phyloP scores from a whole-genome alignment of 2,797 vertebrate genomes.

The Octomys mimax region DNA sequence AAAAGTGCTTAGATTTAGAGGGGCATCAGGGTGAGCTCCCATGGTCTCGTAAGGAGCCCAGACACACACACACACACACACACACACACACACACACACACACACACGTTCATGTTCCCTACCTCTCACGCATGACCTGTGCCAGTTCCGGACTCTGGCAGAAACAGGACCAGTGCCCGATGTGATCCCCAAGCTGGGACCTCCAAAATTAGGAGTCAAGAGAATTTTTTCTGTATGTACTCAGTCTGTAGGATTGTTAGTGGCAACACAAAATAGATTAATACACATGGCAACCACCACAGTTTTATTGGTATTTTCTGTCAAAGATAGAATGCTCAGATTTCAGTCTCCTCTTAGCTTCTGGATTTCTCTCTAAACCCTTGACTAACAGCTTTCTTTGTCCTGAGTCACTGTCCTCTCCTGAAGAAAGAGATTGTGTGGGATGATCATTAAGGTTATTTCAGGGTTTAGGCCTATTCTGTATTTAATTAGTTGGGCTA shows the following conservation, averaged over 20 bases:
- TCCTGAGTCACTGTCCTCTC: not conserved
- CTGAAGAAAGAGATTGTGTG: not conserved
- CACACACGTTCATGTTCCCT: not conserved
- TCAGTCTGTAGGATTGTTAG: not conserved
- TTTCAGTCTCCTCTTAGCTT: not conserved
- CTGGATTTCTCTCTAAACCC: not conserved
- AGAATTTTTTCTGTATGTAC: not conserved
- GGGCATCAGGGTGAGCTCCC: not conserved
- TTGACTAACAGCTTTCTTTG: not conserved
- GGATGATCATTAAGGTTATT: not conserved
- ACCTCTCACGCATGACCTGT: not conserved
- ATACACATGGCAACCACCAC: too few species aligned
- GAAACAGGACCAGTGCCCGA: too few species aligned
- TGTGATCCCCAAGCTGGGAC: not conserved
- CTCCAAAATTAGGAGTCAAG: not conserved
- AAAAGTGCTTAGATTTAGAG: not conserved
- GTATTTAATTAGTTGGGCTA: conserved; percentile 29
- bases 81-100: not conserved
- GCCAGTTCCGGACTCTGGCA: not conserved
- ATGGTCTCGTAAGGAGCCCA: not conserved
- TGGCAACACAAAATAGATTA: not conserved
- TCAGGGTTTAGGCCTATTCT: not conserved
- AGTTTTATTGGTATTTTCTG: not conserved
- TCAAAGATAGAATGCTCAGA: not conserved
- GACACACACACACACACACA: not conserved